A percentile compares a stretch with the other conserved stretches of the same genome.
These are phyloP conservation scores for Actinernus sp. DNA, from an alignment of 92 coral and sea anemone genomes.

Conservation along the genomic window DNA sequence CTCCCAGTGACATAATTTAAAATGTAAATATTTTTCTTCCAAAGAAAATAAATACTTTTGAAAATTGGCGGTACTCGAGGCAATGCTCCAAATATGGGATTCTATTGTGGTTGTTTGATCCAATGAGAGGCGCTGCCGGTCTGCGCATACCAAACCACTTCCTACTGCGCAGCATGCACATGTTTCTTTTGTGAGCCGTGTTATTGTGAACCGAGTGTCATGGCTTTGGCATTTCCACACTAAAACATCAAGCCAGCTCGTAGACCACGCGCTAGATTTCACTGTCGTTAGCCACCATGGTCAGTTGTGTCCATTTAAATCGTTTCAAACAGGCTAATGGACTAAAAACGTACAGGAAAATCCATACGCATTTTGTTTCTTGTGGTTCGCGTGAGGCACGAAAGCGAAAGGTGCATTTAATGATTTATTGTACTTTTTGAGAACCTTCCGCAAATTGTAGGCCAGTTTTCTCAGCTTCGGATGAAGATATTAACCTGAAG, in stretches of 20 bases:
- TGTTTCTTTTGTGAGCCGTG: slow-evolving; percentile 59
- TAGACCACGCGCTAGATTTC: neutral
- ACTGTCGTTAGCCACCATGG: slow-evolving; percentile 52
- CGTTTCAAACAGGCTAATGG: slow-evolving; percentile 89
- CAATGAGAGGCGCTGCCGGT: slow-evolving; percentile 54
- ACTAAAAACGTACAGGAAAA: slow-evolving; percentile 87
- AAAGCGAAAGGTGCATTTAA: slow-evolving; percentile 92
- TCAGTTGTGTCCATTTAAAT: slow-evolving; percentile 84
- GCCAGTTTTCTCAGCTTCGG: too few relatives aligned
- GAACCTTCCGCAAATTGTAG: neutral
- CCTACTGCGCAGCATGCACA: slow-evolving; percentile 79
- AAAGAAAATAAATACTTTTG: too few relatives aligned
- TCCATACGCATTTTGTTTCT: slow-evolving; percentile 86
- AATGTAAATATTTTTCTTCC: too few relatives aligned
- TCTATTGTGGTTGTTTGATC: slow-evolving; percentile 35
- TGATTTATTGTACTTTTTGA: slow-evolving; percentile 26
- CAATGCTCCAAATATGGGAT: slow-evolving; percentile 53
- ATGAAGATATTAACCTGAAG: too few relatives aligned
- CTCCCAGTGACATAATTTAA: too few relatives aligned
- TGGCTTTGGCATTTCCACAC: slow-evolving; percentile 19
- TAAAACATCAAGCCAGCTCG: neutral
- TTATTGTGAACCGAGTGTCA: slow-evolving; percentile 15
- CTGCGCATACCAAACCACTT: slow-evolving; percentile 35
- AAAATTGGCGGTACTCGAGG: slow-evolving; percentile 47
- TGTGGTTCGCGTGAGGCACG: slow-evolving; percentile 92